Conservation (phyloP, 2,797 vertebrate species). For the Argentina silus region DNA sequence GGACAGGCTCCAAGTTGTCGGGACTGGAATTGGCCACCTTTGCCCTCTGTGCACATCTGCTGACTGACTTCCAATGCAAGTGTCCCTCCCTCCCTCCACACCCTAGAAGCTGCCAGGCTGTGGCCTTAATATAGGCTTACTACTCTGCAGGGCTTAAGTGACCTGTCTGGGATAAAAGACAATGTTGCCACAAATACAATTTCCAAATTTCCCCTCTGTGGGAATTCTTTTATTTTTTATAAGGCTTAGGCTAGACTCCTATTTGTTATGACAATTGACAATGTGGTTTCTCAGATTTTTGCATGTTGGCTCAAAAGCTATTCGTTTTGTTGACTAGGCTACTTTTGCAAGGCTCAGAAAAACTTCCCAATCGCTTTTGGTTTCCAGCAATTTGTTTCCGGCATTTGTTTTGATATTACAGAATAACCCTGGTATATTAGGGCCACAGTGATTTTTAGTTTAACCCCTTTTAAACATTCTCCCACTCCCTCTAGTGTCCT, state of each 20-base stretch:
- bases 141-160: conserved; percentile 40
- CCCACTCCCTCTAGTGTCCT: no score
- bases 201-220: not conserved
- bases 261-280: no score
- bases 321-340: no score
- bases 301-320: no score
- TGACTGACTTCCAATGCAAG: conserved; percentile 57
- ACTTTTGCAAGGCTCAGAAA: no score
- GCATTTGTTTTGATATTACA: no score
- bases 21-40: conserved; percentile 64
- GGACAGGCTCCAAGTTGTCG: conserved; percentile 66
- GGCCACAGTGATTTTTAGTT: not conserved
- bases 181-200: no score
- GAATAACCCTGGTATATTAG: no score
- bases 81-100: conserved; percentile 31
- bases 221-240: not conserved
- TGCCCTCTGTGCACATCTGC: conserved; percentile 55
- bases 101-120: conserved; percentile 49
- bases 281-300: no score
- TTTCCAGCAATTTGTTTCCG: no score
- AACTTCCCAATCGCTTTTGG: no score
- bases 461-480: not conserved
- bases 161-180: not conserved
- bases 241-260: no score
- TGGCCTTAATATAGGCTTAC: conserved; percentile 66